phyloP scores from a whole-genome alignment of 2,113 vertebrate genomes.

The Crotalus viridis region DNA sequence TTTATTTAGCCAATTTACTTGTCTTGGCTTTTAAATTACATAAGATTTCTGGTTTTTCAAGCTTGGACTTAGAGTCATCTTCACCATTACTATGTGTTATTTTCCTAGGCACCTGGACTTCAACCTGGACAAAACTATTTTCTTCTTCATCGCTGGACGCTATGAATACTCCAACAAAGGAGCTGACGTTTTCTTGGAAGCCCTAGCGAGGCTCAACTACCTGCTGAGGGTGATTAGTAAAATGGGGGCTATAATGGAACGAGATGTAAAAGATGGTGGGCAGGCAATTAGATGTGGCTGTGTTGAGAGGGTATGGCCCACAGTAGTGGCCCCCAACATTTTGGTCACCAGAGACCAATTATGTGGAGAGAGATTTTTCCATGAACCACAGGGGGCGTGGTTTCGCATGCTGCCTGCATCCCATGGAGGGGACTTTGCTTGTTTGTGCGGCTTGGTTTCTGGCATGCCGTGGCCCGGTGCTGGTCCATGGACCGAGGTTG shows the following conservation, averaged over 20 bases:
- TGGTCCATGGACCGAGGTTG: too few relatives aligned
- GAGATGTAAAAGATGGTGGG: background rate
- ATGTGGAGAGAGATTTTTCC: too few relatives aligned
- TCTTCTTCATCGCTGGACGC: conserved; percentile 90
- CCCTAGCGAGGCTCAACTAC: conserved; percentile 90
- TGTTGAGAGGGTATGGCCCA: too few relatives aligned
- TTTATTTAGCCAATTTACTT: background rate
- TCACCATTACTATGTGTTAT: background rate
- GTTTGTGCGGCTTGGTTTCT: too few relatives aligned
- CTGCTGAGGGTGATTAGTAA: conserved; percentile 80
- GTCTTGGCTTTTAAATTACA: background rate
- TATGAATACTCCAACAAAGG: conserved; percentile 94
- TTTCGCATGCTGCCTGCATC: too few relatives aligned
- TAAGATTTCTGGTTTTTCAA: background rate
- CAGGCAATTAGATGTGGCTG: background rate
- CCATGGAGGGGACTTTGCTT: too few relatives aligned
- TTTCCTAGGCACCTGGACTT: conserved; percentile 84
- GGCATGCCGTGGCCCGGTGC: too few relatives aligned
- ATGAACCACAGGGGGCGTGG: too few relatives aligned
- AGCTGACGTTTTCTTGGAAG: conserved; percentile 87
- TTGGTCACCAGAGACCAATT: too few relatives aligned
- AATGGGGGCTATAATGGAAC: background rate
- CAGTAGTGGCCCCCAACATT: too few relatives aligned
- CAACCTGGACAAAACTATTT: conserved; percentile 89
- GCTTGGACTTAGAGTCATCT: background rate